phyloP scores from a whole-genome alignment of 2,113 vertebrate genomes.

The Paradoxurus hermaphroditus region DNA sequence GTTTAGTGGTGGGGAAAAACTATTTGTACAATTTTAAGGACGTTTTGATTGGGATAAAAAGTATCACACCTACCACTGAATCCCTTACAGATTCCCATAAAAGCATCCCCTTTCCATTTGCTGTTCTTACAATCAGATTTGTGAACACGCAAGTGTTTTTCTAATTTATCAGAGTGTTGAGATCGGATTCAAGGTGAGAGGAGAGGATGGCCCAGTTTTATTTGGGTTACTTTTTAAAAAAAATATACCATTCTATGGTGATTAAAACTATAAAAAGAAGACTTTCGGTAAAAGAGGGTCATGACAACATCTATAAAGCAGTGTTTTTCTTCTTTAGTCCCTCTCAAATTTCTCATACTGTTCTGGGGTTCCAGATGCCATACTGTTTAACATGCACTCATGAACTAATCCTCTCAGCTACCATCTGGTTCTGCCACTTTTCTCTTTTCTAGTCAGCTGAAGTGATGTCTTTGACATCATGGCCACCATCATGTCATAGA shows the following conservation, averaged over 20 bases:
- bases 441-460: background rate
- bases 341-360: background rate
- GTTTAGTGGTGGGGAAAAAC: background rate
- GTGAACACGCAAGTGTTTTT: background rate
- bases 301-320: background rate
- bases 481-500: background rate
- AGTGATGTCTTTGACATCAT: background rate
- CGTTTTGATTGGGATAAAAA: background rate
- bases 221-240: background rate
- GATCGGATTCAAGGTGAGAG: background rate
- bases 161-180: background rate
- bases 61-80: background rate
- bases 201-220: slow-evolving; percentile 14
- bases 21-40: background rate
- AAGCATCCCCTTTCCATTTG: background rate
- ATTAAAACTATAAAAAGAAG: slow-evolving; percentile 23
- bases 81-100: background rate
- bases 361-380: background rate
- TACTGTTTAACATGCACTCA: background rate
- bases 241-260: background rate
- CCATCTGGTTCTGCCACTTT: background rate
- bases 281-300: background rate
- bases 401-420: background rate
- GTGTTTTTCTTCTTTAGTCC: background rate
- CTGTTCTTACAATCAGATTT: background rate